These are phyloP conservation scores for Pheosia tremula DNA, from an alignment of 2,888 invertebrate species.

Conservation along the genomic window DNA sequence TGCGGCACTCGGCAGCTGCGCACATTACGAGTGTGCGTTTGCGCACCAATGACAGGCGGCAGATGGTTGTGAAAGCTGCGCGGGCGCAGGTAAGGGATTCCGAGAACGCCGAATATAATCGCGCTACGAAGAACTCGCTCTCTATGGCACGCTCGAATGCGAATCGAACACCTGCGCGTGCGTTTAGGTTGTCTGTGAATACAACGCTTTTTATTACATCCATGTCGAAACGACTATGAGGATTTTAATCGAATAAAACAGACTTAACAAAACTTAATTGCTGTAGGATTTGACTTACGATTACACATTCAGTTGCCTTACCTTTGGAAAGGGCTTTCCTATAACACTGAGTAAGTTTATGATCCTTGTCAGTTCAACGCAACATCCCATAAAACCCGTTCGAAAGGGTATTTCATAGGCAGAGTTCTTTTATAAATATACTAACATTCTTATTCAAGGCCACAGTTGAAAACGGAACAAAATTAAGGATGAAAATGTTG, in stretches of 20 bases:
- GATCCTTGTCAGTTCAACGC: no score
- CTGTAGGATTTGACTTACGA: no score
- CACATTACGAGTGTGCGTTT: slow-evolving; percentile 30
- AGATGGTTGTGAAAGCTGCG: slow-evolving; percentile 78
- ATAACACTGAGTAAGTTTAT: no score
- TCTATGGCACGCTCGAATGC: slow-evolving; percentile 65
- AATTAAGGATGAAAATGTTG: no score
- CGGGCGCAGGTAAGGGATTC: slow-evolving; percentile 78
- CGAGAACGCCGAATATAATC: slow-evolving; percentile 82
- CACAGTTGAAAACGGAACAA: neutral
- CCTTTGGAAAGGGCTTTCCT: no score
- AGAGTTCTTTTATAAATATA: neutral
- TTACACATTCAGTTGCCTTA: no score
- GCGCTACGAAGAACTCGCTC: slow-evolving; percentile 74
- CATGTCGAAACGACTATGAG: neutral
- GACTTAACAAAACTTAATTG: no score
- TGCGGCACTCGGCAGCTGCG: slow-evolving; percentile 43
- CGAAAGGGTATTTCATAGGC: no score
- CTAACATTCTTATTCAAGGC: neutral
- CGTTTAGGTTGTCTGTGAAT: slow-evolving; percentile 5
- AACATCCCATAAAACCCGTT: no score
- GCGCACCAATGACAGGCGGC: slow-evolving; percentile 63
- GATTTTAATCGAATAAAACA: neutral
- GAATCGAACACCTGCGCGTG: slow-evolving; percentile 67
- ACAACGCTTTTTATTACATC: neutral